A percentile compares a stretch with the other conserved stretches of the same genome.
phyloP scores from a whole-genome alignment of 2,797 vertebrate species.

The Micropoecilia bifurca region DNA sequence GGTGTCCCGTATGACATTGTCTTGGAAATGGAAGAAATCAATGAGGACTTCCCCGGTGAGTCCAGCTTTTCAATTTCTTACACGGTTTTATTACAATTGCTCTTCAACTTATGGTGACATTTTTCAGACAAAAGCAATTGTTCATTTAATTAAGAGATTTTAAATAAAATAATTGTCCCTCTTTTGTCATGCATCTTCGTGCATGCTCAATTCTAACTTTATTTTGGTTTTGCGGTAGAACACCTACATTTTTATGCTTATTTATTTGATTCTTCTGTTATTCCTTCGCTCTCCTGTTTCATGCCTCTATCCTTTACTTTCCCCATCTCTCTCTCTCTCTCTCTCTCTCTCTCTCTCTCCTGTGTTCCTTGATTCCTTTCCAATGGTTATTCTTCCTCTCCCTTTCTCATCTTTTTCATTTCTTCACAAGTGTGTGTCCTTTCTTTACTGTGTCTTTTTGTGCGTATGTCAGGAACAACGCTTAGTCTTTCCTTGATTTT shows the following conservation, averaged over 20 bases:
- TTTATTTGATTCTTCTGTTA: too few species aligned
- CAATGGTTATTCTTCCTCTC: neutral
- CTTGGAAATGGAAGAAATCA: conserved; percentile 87
- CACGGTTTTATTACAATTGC: neutral
- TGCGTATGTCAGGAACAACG: neutral
- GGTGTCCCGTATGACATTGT: conserved; percentile 86
- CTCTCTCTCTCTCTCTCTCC: too few species aligned
- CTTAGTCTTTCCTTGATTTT: neutral
- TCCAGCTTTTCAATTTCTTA: neutral
- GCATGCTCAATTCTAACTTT: too few species aligned
- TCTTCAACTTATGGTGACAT: neutral
- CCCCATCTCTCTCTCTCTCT: too few species aligned
- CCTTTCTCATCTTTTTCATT: neutral
- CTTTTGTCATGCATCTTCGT: neutral
- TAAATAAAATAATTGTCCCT: neutral
- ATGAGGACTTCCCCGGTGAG: conserved; percentile 85
- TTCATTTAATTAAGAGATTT: neutral
- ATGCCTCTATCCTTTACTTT: too few species aligned
- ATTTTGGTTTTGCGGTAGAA: too few species aligned
- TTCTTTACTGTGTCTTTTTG: neutral
- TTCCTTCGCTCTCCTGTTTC: too few species aligned
- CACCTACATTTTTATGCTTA: too few species aligned
- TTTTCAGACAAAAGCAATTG: neutral
- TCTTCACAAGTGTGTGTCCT: neutral
- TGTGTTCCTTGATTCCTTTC: too few species aligned